Evolutionary conservation across 2,113 vertebrate species (phyloP), one percentile per base, ranked within the genome.

Genomic region (Aegithalos caudatus): DNA sequence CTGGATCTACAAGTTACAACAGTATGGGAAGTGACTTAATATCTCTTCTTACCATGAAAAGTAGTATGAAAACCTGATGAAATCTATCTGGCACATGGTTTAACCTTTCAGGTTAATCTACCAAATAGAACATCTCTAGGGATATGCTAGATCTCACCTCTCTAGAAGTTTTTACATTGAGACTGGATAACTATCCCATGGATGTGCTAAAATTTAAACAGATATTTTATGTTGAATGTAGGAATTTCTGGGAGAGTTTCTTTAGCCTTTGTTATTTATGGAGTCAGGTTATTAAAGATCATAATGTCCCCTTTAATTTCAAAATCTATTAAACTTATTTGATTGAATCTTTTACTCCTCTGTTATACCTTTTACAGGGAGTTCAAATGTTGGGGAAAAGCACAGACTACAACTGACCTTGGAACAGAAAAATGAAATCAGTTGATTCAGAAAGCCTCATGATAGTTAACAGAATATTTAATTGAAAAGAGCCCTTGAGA

Each of bases 401-500:
- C 23, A 44, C 2, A 73, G n/a, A 33, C 4, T n/a, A 29, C 28
- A 47, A 45, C 19, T 50, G 74, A 45, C 35, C 20, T 85, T 81
- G 37, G 15, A 86, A 54, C 0, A 60, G 56, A 85, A 92, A 60
- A 70, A 21, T 0, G 1, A 88, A 88, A 54, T 44, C 44, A 37
- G 12, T 48, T 85, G 51, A 82, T 88, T 80, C 53, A 93, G 53
- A 85, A 53, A 64, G 71, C 9, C 21, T 61, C 2, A 2, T 54
- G 95, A 74, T 87, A 45, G 65, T 88, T 97, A 97, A 87, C 73
- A 94, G 47, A 62, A 65, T 67, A 51, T 66, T 64, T 86, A 95
- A 94, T 61, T 92, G 58, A 95, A 97, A 97, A 93, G 29, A 61
- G 9, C 53, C 81, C 92, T 86, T 94, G 85, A 96, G 89, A 94